Evolutionary conservation across 2,113 vertebrate genomes (phyloP).

Genomic region (Hiodon tergisus): DNA sequence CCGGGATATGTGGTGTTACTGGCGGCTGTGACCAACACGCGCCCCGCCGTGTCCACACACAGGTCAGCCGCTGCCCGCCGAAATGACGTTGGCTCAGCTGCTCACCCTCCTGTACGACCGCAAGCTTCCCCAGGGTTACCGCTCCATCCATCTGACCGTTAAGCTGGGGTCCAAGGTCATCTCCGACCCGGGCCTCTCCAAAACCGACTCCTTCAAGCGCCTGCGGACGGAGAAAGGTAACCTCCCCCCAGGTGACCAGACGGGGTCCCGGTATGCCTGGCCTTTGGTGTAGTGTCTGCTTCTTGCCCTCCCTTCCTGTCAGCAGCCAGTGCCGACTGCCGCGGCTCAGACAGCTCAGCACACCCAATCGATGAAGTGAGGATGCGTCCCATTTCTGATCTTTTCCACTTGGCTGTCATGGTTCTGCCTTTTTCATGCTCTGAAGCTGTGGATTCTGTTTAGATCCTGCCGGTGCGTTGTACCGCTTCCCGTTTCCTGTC

Average conservation of each 20-base stretch:
- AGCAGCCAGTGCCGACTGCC: too few relatives aligned
- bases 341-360: too few relatives aligned
- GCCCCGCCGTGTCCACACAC: neutral
- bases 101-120: constrained; percentile 90
- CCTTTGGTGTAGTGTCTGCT: neutral
- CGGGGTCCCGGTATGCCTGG: neutral
- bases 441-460: too few relatives aligned
- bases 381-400: too few relatives aligned
- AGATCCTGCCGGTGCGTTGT: too few relatives aligned
- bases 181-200: constrained; percentile 90
- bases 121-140: constrained; percentile 93
- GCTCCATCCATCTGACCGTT: constrained; percentile 91
- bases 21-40: neutral
- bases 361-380: too few relatives aligned
- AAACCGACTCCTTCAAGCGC: constrained; percentile 97
- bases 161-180: constrained; percentile 96
- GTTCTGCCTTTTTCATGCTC: too few relatives aligned
- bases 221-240: constrained; percentile 95
- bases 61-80: constrained; percentile 91
- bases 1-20: too few relatives aligned
- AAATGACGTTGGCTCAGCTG: constrained; percentile 97
- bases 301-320: too few relatives aligned
- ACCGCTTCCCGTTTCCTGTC: too few relatives aligned
- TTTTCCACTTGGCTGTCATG: too few relatives aligned
- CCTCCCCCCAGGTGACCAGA: too few relatives aligned